Conservation (phyloP, 2,888 invertebrate genomes). For the Synanthedon myopaeformis region DNA sequence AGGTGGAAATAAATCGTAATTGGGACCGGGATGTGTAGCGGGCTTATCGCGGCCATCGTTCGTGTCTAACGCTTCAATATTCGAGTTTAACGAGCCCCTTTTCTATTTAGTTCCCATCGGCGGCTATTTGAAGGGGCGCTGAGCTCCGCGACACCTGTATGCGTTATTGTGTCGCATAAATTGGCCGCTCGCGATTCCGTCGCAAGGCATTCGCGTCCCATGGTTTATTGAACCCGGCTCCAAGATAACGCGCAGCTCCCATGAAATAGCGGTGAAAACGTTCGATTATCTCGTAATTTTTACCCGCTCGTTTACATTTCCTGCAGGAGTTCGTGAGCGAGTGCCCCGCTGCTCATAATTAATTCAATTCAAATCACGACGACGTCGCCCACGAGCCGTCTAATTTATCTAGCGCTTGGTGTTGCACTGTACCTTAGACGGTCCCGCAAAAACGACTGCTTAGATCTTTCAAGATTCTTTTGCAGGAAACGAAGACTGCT, state of each 20-base stretch:
- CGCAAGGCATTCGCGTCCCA: slow-evolving; percentile 35
- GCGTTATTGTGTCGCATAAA: slow-evolving; percentile 65
- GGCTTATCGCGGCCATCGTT: slow-evolving; percentile 43
- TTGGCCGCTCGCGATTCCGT: slow-evolving; percentile 48
- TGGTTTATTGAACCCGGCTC: slow-evolving; percentile 58
- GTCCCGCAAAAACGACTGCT: background rate
- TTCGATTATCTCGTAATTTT: slow-evolving; percentile 45
- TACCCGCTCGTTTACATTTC: slow-evolving; percentile 44
- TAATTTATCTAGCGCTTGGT: slow-evolving; percentile 43
- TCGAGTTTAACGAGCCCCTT: slow-evolving; percentile 40
- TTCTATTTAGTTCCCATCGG: slow-evolving; percentile 54
- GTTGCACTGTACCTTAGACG: slow-evolving; percentile 28
- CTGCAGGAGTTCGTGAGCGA: slow-evolving; percentile 44
- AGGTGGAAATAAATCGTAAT: slow-evolving; percentile 60
- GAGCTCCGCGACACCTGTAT: slow-evolving; percentile 61
- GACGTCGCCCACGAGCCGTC: slow-evolving; percentile 50
- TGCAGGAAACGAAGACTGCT: background rate
- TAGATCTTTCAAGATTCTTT: background rate
- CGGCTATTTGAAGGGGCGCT: slow-evolving; percentile 53
- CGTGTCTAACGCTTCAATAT: slow-evolving; percentile 51
- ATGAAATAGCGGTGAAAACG: slow-evolving; percentile 37
- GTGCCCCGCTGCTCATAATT: slow-evolving; percentile 47
- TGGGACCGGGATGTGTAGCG: slow-evolving; percentile 40
- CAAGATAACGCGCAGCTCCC: slow-evolving; percentile 45
- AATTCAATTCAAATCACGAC: slow-evolving; percentile 60